Base-by-base conservation (phyloP, 53 echinoderm and acorn worm species). In the Holothuria leucospilota region DNA sequence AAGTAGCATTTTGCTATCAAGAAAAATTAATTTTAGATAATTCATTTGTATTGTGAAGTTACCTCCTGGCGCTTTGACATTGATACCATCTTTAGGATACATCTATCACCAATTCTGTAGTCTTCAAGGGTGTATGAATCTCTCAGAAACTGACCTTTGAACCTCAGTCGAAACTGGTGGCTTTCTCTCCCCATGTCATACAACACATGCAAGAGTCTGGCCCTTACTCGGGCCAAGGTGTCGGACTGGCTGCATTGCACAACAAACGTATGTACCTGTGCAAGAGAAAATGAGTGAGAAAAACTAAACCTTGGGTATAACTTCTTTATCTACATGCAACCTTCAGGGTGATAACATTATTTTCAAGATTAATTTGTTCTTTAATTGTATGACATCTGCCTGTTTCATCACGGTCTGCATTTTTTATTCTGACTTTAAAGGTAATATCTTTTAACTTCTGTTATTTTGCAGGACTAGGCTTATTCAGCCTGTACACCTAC, bases 111-210 rank as follows among this genome's bases (percentile, higher is more conserved):
- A 42, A 96, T 96, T 42, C 91, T 93, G 82, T 96, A 96, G 84
- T 96, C 96, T 69, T 96, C 96, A 79, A 96, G 72, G 5, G 93
- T 93, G 89, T 96, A 96, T 29, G 96, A 94, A 79, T 96, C 96
- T 39, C 96, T 77, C 29, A 96, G 91, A 67, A 89, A 96, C 83
- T 96, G 96, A 29, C 96, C 96, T 62, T 96, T 96, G 91, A 87
- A 96, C 38, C 96, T 87, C 59, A 96, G 85, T 30, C 96, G 86
- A 81, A 96, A 96, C 90, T 96, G 96, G 59, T 94, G 94, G 59
- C 94, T 94, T 71, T 94, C 96, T 21, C 94, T 87, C 15, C 94
- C 96, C 93, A 96, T 93, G 59, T 89, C 91, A 77, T 96, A 94
- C 27, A 96, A 93, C 67, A 94, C 87, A 86, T 96, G 96, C 13